These are phyloP conservation scores for Hypsopygia costalis DNA, from an alignment of 2,888 invertebrate genomes.

Conservation along the genomic window DNA sequence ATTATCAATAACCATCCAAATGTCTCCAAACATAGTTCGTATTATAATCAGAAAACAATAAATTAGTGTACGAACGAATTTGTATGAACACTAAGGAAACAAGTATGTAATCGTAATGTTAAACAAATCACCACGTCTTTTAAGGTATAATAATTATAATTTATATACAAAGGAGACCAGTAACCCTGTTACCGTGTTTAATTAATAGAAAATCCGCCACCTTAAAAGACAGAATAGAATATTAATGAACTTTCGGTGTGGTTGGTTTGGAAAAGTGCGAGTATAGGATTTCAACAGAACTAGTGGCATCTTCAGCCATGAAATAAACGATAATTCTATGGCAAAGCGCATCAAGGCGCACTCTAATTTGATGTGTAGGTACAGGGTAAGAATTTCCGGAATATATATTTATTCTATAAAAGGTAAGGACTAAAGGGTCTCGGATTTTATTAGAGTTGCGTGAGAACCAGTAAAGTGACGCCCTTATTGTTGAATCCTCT, in stretches of 20 bases:
- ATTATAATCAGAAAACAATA: constrained; percentile 8
- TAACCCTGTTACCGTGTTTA: constrained; percentile 64
- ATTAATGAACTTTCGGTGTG: constrained; percentile 43
- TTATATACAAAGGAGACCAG: constrained; percentile 60
- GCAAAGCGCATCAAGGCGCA: not conserved
- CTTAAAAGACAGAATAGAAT: constrained; percentile 64
- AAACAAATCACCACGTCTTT: constrained; percentile 56
- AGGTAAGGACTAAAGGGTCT: constrained; percentile 39
- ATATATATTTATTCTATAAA: constrained; percentile 22
- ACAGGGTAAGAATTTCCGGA: constrained; percentile 16
- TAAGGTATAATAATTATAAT: constrained; percentile 35
- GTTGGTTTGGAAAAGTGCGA: constrained; percentile 44
- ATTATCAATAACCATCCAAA: not conserved
- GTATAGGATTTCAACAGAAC: constrained; percentile 16
- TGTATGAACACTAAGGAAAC: constrained; percentile 18
- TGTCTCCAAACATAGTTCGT: constrained; percentile 2
- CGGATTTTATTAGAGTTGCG: constrained; percentile 50
- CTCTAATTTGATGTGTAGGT: not conserved
- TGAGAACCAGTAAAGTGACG: constrained; percentile 54
- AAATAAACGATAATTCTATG: not conserved
- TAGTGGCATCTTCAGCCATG: not conserved
- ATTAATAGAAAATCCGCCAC: constrained; percentile 68
- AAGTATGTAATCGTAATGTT: constrained; percentile 36
- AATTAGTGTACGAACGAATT: not conserved
- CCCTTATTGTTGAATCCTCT: constrained; percentile 60